Evolutionary conservation across 2,797 vertebrate genomes (phyloP).

Genomic region (Acipenser transmontanus): DNA sequence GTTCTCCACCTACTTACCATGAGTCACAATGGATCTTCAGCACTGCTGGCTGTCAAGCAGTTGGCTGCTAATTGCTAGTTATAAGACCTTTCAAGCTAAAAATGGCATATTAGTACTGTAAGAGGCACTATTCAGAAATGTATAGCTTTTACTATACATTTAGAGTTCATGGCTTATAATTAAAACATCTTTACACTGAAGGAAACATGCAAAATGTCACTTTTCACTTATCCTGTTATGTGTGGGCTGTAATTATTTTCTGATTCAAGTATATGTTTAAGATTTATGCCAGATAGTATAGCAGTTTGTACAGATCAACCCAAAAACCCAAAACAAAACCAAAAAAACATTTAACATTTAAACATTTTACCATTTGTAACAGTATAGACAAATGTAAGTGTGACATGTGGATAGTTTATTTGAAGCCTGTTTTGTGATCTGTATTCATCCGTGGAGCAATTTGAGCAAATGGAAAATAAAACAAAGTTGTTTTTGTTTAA

Average conservation of each 20-base stretch:
- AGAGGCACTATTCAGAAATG: not conserved
- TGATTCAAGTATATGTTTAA: too few relatives aligned
- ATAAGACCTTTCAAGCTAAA: slow-evolving; percentile 47
- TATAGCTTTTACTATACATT: too few relatives aligned
- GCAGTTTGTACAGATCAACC: too few relatives aligned
- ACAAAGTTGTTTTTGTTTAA: slow-evolving; percentile 31
- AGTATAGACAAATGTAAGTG: too few relatives aligned
- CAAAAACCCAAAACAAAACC: too few relatives aligned
- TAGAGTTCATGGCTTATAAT: slow-evolving; percentile 56
- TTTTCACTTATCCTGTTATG: slow-evolving; percentile 50
- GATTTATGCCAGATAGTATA: too few relatives aligned
- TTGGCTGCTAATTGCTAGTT: slow-evolving; percentile 64
- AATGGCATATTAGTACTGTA: slow-evolving; percentile 59
- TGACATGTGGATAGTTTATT: too few relatives aligned
- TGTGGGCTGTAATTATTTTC: slow-evolving; percentile 52
- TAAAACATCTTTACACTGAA: slow-evolving; percentile 62
- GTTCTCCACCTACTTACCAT: slow-evolving; percentile 20
- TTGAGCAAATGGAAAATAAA: slow-evolving; percentile 33
- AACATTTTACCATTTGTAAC: too few relatives aligned
- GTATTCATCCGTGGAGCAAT: too few relatives aligned
- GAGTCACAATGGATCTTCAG: slow-evolving; percentile 33
- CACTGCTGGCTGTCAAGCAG: slow-evolving; percentile 50
- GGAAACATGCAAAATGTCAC: slow-evolving; percentile 52
- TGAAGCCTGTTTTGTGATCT: too few relatives aligned
- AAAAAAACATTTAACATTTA: too few relatives aligned